Evolutionary conservation across 2,113 vertebrate genomes (phyloP), one percentile per base, ranked within the genome.

Genomic region (Myrmecophaga tridactyla): DNA sequence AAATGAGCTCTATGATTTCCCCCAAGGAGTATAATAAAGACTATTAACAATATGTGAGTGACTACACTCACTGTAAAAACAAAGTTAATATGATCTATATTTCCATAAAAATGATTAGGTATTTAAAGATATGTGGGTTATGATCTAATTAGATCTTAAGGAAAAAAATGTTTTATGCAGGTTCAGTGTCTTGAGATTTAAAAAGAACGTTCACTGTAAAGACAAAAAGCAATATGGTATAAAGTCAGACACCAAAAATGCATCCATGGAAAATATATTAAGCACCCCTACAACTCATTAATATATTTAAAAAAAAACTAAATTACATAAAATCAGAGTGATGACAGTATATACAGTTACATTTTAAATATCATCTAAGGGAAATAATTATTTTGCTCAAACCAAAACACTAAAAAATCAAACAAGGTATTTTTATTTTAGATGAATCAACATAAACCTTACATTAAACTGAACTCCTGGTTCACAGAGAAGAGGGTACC

Each of bases 381-480:
- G 89, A 96, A 87, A 86, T 12, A 65, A 67, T 41, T 85, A 92
- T 83, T 94, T 80, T 91, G 25, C 62, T 89, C 86, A 90, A 92
- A 94, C 70, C n/a, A 65, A 95, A 92, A 56, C 41, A 92, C 46
- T 85, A 82, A 88, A 73, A 51, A 81, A 51, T 88, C 62, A 92
- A 77, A 93, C 46, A 89, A 77, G 12, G 34, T 36, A 82, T 81
- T 94, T 96, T 88, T 82, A 84, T 83, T 97, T 97, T 89, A 90
- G n/a, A 95, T 63, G 29, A 84, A 96, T 23, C 70, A 96, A 91
- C 39, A 73, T 92, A 80, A 92, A 93, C 93, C 99, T 99, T 98
- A 99, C 99, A 99, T 99, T 97, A 99, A 99, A 90, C 99, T 99
- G 98, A 99, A 99, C 93, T 99, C 99, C 98, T 99, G 99, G 98